Percentiles rank a stretch among this genome's conserved stretches.
Conservation (phyloP, 2,888 invertebrate species). For the Drosophila tripunctata region DNA sequence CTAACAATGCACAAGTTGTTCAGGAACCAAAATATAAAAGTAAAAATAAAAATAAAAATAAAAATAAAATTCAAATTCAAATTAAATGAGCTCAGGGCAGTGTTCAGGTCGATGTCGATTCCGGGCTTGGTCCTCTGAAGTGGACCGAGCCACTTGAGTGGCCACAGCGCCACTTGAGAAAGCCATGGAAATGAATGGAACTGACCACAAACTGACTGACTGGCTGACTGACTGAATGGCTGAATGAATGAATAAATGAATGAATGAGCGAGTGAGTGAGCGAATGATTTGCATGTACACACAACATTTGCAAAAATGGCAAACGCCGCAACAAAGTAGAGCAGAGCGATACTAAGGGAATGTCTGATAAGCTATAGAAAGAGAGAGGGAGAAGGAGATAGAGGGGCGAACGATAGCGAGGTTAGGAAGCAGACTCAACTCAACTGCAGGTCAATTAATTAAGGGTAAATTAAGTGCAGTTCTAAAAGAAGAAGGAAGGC, state of each 20-base stretch:
- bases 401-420: neutral
- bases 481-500: slow-evolving; percentile 30
- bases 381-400: neutral
- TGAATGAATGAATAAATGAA: slow-evolving; percentile 18
- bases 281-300: slow-evolving; percentile 70
- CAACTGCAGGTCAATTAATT: slow-evolving; percentile 77
- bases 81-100: slow-evolving; percentile 56
- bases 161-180: slow-evolving; percentile 70
- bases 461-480: slow-evolving; percentile 77
- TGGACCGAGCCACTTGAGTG: slow-evolving; percentile 63
- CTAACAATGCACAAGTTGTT: slow-evolving; percentile 5
- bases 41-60: slow-evolving; percentile 16
- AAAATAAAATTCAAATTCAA: slow-evolving; percentile 52
- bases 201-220: slow-evolving; percentile 55
- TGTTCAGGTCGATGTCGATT: slow-evolving; percentile 35
- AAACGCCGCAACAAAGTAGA: slow-evolving; percentile 49
- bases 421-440: slow-evolving; percentile 44
- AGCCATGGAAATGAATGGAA: slow-evolving; percentile 63
- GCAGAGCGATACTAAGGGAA: slow-evolving; percentile 22
- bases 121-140: slow-evolving; percentile 49
- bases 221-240: slow-evolving; percentile 13
- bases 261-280: slow-evolving; percentile 40
- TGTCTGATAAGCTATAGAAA: neutral
- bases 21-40: slow-evolving; percentile 14
- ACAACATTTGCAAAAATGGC: slow-evolving; percentile 71